Conservation (phyloP, 2,888 invertebrate genomes). For the Clistopyga incitator region DNA sequence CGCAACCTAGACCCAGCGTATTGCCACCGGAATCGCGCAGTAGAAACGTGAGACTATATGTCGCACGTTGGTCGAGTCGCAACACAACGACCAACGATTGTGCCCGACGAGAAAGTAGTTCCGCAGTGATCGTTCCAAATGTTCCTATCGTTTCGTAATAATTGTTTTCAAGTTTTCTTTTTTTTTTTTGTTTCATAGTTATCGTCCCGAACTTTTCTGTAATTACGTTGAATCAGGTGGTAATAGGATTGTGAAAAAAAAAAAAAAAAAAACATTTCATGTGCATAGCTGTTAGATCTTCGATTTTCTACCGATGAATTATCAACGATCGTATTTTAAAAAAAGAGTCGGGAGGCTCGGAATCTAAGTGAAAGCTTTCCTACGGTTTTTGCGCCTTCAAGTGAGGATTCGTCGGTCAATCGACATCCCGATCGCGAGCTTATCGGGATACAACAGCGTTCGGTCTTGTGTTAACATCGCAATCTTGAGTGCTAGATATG, state of each 20-base stretch:
- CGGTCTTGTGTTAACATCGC: conserved; percentile 62
- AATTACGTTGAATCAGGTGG: too few relatives aligned
- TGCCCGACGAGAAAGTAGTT: conserved; percentile 10
- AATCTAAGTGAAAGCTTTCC: conserved; percentile 65
- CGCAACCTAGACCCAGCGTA: conserved; percentile 72
- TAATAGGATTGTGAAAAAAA: too few relatives aligned
- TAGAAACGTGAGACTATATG: conserved; percentile 16
- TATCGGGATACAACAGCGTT: conserved; percentile 56
- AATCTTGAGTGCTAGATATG: conserved; percentile 56
- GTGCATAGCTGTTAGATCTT: too few relatives aligned
- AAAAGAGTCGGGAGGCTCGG: conserved; percentile 42
- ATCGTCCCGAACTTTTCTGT: neutral
- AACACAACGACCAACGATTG: conserved; percentile 10
- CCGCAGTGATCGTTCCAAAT: neutral
- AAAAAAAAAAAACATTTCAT: too few relatives aligned
- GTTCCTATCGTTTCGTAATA: neutral
- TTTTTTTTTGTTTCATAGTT: too few relatives aligned
- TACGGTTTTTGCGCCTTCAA: conserved; percentile 52
- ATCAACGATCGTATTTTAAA: conserved; percentile 48
- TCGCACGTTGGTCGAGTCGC: neutral
- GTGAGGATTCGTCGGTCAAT: conserved; percentile 49
- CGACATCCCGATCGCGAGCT: conserved; percentile 41
- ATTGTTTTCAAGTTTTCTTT: too few relatives aligned
- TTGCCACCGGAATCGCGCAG: conserved; percentile 50
- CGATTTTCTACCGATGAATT: too few relatives aligned